Evolutionary conservation across 2,113 vertebrate genomes (phyloP), one percentile per base, ranked within the genome.

Genomic region (Panthera tigris): DNA sequence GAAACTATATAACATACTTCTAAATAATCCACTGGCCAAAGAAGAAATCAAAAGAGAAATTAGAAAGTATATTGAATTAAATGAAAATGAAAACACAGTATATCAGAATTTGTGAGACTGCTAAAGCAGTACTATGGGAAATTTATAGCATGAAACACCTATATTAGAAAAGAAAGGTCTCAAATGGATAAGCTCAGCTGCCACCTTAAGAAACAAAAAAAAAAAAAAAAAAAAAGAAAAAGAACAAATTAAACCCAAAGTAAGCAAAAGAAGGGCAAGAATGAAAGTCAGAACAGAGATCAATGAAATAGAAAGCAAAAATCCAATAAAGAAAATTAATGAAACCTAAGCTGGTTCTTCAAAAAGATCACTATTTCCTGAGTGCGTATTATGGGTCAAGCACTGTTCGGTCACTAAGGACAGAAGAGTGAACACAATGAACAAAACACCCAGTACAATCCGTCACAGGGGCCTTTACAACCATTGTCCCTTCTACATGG

Each of bases 301-400:
- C 63, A 94, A 89, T 79, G 36, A 94, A 91, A 84, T 31, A 79
- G 91, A 96, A 96, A 94, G 52, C 89, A 84, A 91, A 92, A 80
- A 71, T 66, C 0, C 19, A 80, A 63, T 1, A 82, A 33, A 93
- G 52, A 95, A 85, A 90, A 92, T 66, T 65, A 94, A 93, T 63
- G 63, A 88, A 96, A 91, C 66, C 52, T 86, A 21, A 74, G 27
- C 27, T 71, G 71, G 78, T 66, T 94, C 69, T 90, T 66, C 41
- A 55, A 90, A 39, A 50, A 92, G 80, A 81, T 23, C 19, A 23
- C 0, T 48, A 55, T 69, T 92, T 48, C 57, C 5, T 63, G 65
- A 79, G 33, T 63, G 65, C 52, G 55, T 78, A 63, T 83, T 61
- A 48, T 36, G 6, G 82, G 71, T 63, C 87, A 95, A 63, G 19